Base-by-base conservation (phyloP, 2,888 invertebrate species). In the Troides aeacus region DNA sequence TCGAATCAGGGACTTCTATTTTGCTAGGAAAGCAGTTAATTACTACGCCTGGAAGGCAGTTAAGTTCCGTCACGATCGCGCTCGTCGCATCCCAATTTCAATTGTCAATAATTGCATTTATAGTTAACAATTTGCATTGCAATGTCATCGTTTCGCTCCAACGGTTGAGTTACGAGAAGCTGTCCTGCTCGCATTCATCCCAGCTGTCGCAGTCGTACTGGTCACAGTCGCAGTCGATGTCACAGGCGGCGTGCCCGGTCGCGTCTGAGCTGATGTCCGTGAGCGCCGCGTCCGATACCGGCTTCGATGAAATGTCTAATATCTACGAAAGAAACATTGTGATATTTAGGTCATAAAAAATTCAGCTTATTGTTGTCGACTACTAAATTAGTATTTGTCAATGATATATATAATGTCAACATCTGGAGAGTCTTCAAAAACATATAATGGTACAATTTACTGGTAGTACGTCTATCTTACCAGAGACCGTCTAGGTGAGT, bases 151-250 rank as follows among this genome's bases (percentile, higher is more conserved):
- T 69, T 61, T 66, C 50, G 23, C 66, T 36, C 66, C 62, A 59
- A n/a, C 36, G 17, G 30, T 5, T 23, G 53, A 5, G 61, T 71
- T 90, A 93, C 0, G 93, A 93, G 84, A 93, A 92, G 86, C 93
- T 92, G 77, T 93, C 93, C 81, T 93, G 93, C 79, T 93, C 93
- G 79, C 93, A 93, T 83, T 93, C 93, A 80, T 93, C 93, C 93
- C 93, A 93, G 83, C 91, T 91, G 80, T 93, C 93, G 78, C 90
- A 91, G 70, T 91, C 92, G 81, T 91, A 91, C 69, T 89, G 92
- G 71, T 93, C 93, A 78, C 86, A 87, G 74, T 93, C 93, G 79
- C 89, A 91, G 82, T 93, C 93, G 77, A 93, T 93, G 79, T 93
- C 93, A 79, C 92, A 92, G 3, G 93, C 93, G 21, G 93, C 93